A percentile compares a stretch with the other conserved stretches of the same genome.
These are phyloP conservation scores for Phycodurus eques DNA, from an alignment of 2,113 vertebrate genomes.

Conservation along the genomic window DNA sequence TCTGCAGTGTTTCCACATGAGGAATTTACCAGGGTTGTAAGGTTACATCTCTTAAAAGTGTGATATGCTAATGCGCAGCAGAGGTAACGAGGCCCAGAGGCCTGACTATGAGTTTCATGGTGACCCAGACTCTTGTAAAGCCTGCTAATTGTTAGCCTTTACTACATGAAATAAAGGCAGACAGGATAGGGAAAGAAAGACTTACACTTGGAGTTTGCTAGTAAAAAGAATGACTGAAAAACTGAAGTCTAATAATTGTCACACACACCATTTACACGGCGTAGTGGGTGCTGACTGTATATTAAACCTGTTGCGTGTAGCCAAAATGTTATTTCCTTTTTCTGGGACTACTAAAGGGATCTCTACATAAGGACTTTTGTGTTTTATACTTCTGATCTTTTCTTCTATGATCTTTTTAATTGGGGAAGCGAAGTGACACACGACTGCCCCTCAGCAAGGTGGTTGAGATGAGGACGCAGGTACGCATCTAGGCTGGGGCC, in stretches of 20 bases:
- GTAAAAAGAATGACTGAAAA: slow-evolving; percentile 24
- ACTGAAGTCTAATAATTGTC: slow-evolving; percentile 7
- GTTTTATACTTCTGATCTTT: not conserved
- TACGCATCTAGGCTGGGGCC: not conserved
- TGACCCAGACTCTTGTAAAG: slow-evolving; percentile 8
- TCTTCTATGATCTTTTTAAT: not conserved
- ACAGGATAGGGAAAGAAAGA: slow-evolving; percentile 22
- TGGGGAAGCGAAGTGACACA: not conserved
- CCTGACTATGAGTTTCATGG: slow-evolving; percentile 23
- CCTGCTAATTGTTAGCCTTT: slow-evolving; percentile 47
- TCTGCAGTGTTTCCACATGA: slow-evolving; percentile 37
- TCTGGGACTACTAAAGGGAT: no score
- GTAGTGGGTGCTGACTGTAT: not conserved
- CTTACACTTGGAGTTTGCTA: slow-evolving; percentile 62
- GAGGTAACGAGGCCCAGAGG: slow-evolving; percentile 24
- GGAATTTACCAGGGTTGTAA: slow-evolving; percentile 23
- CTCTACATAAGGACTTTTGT: no score
- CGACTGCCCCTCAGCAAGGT: not conserved
- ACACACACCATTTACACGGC: not conserved
- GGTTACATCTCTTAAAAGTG: slow-evolving; percentile 41
- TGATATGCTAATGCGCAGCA: slow-evolving; percentile 44
- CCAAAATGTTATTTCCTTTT: not conserved
- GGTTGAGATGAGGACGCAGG: not conserved
- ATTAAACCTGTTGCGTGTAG: not conserved
- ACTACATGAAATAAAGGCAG: slow-evolving; percentile 40